Conservation (phyloP, 1,140 invertebrate genomes). For the Neodiprion virginianus region DNA sequence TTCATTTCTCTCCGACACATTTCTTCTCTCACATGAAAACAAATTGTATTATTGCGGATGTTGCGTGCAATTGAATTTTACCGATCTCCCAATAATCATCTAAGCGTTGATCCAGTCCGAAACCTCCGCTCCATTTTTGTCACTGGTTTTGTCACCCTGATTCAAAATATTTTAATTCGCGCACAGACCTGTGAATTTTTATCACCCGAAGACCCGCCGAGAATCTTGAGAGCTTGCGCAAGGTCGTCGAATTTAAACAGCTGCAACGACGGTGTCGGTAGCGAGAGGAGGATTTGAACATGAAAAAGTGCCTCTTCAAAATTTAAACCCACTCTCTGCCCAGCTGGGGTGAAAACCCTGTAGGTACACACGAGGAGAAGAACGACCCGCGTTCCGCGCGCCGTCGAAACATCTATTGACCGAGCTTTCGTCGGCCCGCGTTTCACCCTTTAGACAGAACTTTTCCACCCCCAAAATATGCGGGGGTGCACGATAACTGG, state of each 20-base stretch:
- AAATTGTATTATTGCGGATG: too few relatives aligned
- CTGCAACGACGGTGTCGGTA: too few relatives aligned
- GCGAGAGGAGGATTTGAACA: background rate
- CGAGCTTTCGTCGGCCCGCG: background rate
- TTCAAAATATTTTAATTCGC: constrained; percentile 3
- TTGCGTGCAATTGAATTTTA: too few relatives aligned
- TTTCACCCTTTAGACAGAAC: background rate
- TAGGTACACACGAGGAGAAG: background rate
- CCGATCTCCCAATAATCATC: too few relatives aligned
- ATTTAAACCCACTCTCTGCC: background rate
- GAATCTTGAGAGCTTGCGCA: constrained; percentile 1
- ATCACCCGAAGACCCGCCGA: constrained; percentile 5
- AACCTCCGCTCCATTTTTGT: too few relatives aligned
- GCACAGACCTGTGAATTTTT: constrained; percentile 17
- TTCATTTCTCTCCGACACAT: too few relatives aligned
- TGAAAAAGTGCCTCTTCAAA: background rate
- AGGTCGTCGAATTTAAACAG: too few relatives aligned
- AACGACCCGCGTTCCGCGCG: background rate
- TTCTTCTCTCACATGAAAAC: too few relatives aligned
- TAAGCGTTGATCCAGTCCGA: too few relatives aligned
- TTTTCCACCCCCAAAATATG: background rate
- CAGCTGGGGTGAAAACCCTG: background rate
- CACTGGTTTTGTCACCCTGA: too few relatives aligned
- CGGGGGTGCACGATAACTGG: background rate
- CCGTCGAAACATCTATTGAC: background rate